Conservation (phyloP, 2,113 vertebrate genomes). For the Lanius collurio region DNA sequence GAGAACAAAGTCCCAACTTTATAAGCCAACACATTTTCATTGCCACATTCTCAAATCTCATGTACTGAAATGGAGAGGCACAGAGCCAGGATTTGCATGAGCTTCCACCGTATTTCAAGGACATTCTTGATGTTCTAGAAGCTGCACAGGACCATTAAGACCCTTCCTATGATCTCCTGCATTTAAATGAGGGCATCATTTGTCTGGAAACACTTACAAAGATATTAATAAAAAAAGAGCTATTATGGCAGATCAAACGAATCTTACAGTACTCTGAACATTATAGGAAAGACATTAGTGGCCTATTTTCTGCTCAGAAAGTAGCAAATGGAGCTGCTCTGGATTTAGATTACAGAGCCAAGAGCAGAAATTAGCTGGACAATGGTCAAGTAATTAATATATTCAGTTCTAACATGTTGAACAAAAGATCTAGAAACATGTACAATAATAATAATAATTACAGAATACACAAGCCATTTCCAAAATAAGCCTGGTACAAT, state of each 20-base stretch:
- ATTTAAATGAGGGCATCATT: background rate
- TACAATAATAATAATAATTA: background rate
- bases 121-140: slow-evolving; percentile 2
- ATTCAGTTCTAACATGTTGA: background rate
- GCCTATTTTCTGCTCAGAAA: background rate
- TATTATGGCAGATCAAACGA: background rate
- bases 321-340: slow-evolving; percentile 3
- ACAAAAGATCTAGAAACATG: slow-evolving; percentile 12
- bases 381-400: slow-evolving; percentile 14
- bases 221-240: background rate
- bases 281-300: background rate
- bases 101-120: background rate
- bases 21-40: background rate
- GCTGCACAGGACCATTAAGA: background rate
- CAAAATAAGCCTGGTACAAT: background rate
- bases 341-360: background rate
- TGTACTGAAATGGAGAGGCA: background rate
- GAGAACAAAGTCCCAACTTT: background rate
- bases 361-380: background rate
- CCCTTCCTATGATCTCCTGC: background rate
- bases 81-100: background rate
- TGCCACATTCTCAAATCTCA: background rate
- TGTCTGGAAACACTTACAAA: background rate
- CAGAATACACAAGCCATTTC: background rate
- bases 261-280: background rate